phyloP scores from a whole-genome alignment of 37 sponge, comb jelly and placozoan species.

The Spongilla lacustris region DNA sequence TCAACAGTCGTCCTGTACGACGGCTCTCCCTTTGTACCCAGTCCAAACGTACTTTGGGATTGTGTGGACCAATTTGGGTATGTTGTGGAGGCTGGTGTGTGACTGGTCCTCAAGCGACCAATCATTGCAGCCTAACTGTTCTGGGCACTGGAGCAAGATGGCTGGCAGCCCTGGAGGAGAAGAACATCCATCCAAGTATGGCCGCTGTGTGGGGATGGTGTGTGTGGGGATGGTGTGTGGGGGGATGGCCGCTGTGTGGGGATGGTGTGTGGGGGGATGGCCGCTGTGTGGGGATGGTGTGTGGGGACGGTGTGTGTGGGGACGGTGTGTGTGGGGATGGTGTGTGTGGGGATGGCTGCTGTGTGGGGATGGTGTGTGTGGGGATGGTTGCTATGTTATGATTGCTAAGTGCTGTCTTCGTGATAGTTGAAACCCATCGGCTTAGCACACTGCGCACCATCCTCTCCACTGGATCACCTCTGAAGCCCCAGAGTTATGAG shows the following conservation, averaged over 20 bases:
- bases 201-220: background rate
- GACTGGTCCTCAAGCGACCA: no score
- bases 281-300: no score
- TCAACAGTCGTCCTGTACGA: slow-evolving; percentile 92
- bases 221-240: no score
- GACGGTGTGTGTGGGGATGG: no score
- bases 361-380: no score
- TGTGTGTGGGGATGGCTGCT: no score
- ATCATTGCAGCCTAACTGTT: slow-evolving; percentile 72
- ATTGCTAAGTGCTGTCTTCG: background rate
- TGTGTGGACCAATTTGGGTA: slow-evolving; percentile 84
- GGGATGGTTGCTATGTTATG: background rate
- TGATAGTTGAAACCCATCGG: slow-evolving; percentile 74
- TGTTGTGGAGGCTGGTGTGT: no score
- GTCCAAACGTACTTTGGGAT: slow-evolving; percentile 86
- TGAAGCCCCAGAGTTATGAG: slow-evolving; percentile 90
- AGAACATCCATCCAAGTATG: slow-evolving; percentile 63
- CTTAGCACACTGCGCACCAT: slow-evolving; percentile 86
- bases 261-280: no score
- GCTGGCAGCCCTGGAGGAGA: slow-evolving; percentile 90
- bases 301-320: no score
- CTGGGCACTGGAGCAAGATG: slow-evolving; percentile 97
- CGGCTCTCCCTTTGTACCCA: slow-evolving; percentile 95
- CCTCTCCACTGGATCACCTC: slow-evolving; percentile 96
- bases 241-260: no score